Evolutionary conservation across 2,888 invertebrate species (phyloP).

Genomic region (Epinotia bilunana): DNA sequence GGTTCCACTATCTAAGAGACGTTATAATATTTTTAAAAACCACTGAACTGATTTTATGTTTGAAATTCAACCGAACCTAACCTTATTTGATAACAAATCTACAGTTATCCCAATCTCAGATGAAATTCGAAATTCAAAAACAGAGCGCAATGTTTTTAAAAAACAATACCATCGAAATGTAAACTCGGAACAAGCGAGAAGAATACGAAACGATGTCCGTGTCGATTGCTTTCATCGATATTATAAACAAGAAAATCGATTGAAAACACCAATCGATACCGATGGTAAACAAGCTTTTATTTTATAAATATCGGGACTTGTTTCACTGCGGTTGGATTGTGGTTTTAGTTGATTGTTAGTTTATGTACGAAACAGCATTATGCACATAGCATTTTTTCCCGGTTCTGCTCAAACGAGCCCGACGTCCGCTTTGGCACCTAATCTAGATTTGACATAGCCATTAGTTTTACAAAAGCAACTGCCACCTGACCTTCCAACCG

Average conservation of each 20-base stretch:
- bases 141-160: conserved; percentile 66
- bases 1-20: too few relatives aligned
- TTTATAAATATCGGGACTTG: conserved; percentile 58
- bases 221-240: conserved; percentile 56
- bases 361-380: conserved; percentile 1
- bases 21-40: background rate
- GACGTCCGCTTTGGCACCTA: too few relatives aligned
- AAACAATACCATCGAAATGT: conserved; percentile 66
- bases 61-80: background rate
- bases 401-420: too few relatives aligned
- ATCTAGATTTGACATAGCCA: too few relatives aligned
- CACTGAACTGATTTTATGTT: background rate
- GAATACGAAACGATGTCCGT: conserved; percentile 54
- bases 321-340: conserved; percentile 21
- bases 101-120: conserved; percentile 24
- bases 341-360: background rate
- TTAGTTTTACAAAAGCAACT: too few relatives aligned
- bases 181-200: conserved; percentile 69
- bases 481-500: too few relatives aligned
- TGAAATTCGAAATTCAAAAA: conserved; percentile 45
- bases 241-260: conserved; percentile 75
- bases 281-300: conserved; percentile 53
- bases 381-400: too few relatives aligned
- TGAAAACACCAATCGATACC: conserved; percentile 64
- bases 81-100: conserved; percentile 12